phyloP scores from a whole-genome alignment of 2,888 invertebrate genomes.

The Nemoura dubitans region DNA sequence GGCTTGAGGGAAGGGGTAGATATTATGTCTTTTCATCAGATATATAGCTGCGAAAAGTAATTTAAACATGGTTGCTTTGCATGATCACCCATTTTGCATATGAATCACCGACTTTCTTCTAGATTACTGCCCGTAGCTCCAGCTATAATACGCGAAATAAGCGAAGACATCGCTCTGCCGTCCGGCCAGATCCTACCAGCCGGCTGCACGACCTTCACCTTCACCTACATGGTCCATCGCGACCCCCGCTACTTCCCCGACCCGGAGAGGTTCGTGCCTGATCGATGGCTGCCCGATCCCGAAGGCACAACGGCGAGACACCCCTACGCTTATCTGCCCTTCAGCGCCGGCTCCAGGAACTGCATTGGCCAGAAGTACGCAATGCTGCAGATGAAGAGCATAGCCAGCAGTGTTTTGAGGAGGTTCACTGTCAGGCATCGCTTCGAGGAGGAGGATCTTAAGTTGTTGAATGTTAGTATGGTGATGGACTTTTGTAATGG shows the following conservation, averaged over 20 bases:
- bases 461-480: background rate
- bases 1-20: no score
- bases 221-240: conserved; percentile 46
- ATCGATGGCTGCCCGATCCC: conserved; percentile 49
- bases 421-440: conserved; percentile 30
- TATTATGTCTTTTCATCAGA: no score
- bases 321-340: conserved; percentile 44
- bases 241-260: conserved; percentile 47
- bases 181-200: conserved; percentile 44
- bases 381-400: conserved; percentile 50
- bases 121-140: conserved; percentile 50
- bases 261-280: conserved; percentile 50
- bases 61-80: no score
- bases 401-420: conserved; percentile 49
- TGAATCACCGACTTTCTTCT: background rate
- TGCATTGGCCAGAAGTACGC: conserved; percentile 38
- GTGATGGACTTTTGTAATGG: background rate
- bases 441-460: background rate
- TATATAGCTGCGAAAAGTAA: no score
- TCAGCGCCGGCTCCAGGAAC: background rate
- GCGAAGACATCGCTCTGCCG: conserved; percentile 42
- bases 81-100: background rate
- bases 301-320: conserved; percentile 44
- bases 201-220: conserved; percentile 47
- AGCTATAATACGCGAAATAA: conserved; percentile 41